A percentile compares a stretch with the other conserved stretches of the same genome.
phyloP scores from a whole-genome alignment of 1,140 invertebrate genomes.

The Watersipora subatra region DNA sequence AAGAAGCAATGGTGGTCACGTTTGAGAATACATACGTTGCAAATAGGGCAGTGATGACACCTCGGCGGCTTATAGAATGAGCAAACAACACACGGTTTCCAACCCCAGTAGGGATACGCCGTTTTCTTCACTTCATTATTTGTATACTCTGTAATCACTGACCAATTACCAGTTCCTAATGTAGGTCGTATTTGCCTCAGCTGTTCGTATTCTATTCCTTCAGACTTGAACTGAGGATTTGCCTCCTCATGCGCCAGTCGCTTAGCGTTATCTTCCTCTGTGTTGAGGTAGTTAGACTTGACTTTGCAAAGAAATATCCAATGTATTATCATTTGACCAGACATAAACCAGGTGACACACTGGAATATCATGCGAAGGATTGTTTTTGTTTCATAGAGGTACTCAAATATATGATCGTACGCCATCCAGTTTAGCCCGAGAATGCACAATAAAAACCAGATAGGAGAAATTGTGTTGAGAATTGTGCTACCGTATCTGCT shows the following conservation, averaged over 20 bases:
- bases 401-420: not conserved
- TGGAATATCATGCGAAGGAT: not conserved
- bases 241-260: not conserved
- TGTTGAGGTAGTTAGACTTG: not conserved
- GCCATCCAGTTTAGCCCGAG: not conserved
- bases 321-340: not conserved
- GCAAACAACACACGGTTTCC: not conserved
- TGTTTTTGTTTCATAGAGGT: not conserved
- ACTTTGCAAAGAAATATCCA: not conserved
- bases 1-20: constrained; percentile 85
- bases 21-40: constrained; percentile 64
- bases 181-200: not conserved
- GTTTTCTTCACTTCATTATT: not conserved
- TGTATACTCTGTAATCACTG: not conserved
- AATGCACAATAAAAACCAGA: not conserved
- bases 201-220: not conserved
- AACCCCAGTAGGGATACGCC: not conserved
- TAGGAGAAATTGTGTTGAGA: not conserved
- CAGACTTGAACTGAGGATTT: not conserved
- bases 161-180: not conserved
- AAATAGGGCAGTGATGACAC: constrained; percentile 70
- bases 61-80: constrained; percentile 25
- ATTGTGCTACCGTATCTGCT: not conserved
- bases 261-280: not conserved
- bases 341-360: not conserved